Base-by-base conservation (phyloP, 2,797 vertebrate genomes). In the Cynopterus sphinx region DNA sequence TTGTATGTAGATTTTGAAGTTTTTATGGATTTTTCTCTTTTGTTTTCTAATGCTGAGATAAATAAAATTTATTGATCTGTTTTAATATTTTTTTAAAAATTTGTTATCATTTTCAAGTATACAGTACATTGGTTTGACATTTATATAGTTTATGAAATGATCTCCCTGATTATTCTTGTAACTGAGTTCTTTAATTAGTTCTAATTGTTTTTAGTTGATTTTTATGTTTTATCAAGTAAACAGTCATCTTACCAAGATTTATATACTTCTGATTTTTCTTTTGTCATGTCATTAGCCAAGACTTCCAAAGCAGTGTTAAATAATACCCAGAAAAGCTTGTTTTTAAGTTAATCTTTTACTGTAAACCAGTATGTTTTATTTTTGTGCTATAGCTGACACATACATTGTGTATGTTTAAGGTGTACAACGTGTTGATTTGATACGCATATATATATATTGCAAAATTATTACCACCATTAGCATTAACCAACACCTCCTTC, bases 241-340 rank as follows among this genome's bases (percentile, higher is more conserved):
- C 31, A 59, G 28, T 65, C n/a, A 68, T 51, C 19, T 95, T 73
- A 33, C 36, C 5, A 59, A 61, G 7, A 46, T 41, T 75, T 49
- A 22, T 28, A 77, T 36, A 63, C 19, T 21, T 46, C 41, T 89
- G 43, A 31, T 91, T 89, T 82, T 96, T 82, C 55, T 94, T 94
- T 5, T 59, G 16, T 31, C 71, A 24, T 59, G 4, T 21, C 19
- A 55, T 87, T 53, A 91, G 3, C 16, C 15, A 81, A 7, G 2
- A 49, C 17, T 86, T 63, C 9, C 11, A 88, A 91, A 89, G 4
- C 33, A 82, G 75, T 59, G 41, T 81, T 82, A 81, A 74, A 63
- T 59, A 85, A 28, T n/a, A 74, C 19, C 12, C 8, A 36, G 36
- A 70, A 77, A 31, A 61, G 53, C 39, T 55, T 63, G 4, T 31